A percentile compares a stretch with the other conserved stretches of the same genome.
Evolutionary conservation across 2,888 invertebrate genomes (phyloP).

Genomic region (Tenthredo notha): DNA sequence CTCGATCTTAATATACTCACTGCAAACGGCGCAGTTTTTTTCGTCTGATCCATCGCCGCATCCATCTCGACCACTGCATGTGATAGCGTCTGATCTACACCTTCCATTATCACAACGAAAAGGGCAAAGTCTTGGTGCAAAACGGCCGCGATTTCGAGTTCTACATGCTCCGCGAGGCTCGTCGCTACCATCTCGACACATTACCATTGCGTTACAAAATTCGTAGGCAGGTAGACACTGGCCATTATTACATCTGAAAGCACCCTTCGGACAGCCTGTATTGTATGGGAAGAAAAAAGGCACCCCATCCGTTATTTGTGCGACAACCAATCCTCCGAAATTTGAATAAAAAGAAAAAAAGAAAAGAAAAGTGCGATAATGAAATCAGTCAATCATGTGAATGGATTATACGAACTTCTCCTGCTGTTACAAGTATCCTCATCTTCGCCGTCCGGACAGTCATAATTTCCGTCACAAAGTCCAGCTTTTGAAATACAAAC

Average conservation of each 20-base stretch:
- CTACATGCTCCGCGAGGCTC: constrained; percentile 84
- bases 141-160: constrained; percentile 76
- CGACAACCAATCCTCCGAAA: neutral
- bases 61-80: constrained; percentile 94
- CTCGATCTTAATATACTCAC: constrained; percentile 83
- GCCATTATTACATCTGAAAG: constrained; percentile 92
- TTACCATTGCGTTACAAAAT: constrained; percentile 94
- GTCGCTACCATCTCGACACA: constrained; percentile 93
- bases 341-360: too few relatives aligned
- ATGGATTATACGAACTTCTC: constrained; percentile 79
- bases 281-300: constrained; percentile 27
- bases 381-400: neutral
- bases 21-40: constrained; percentile 90
- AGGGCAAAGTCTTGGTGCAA: constrained; percentile 85
- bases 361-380: neutral
- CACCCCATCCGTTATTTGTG: neutral
- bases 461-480: constrained; percentile 89
- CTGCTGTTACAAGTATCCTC: constrained; percentile 84
- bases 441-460: constrained; percentile 89
- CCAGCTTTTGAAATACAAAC: constrained; percentile 89
- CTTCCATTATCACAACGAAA: constrained; percentile 92
- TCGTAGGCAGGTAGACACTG: constrained; percentile 94
- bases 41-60: constrained; percentile 96
- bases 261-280: constrained; percentile 87
- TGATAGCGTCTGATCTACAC: constrained; percentile 93